Conservation (phyloP, 1,140 invertebrate genomes). For the Orius laevigatus region DNA sequence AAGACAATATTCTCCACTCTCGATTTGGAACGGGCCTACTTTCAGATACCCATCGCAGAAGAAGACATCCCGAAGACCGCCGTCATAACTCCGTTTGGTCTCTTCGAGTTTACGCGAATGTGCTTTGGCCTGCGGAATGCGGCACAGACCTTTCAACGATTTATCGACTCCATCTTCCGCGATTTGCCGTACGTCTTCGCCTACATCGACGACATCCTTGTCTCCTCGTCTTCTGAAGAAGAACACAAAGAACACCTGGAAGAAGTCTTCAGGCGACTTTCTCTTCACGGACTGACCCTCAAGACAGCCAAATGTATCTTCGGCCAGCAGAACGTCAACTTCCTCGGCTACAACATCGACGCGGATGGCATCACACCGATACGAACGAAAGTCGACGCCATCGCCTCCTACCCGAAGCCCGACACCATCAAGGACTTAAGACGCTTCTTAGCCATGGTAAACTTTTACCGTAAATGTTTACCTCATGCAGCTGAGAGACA, state of each 20-base stretch:
- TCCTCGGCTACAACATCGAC: conserved; percentile 23
- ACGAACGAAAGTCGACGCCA: conserved; percentile 3
- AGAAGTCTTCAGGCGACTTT: conserved; percentile 17
- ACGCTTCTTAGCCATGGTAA: conserved; percentile 28
- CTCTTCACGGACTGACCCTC: conserved; percentile 11
- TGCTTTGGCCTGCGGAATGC: conserved; percentile 31
- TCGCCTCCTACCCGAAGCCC: conserved; percentile 7
- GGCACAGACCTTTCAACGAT: conserved; percentile 28
- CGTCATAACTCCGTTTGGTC: conserved; percentile 23
- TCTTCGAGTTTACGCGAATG: conserved; percentile 26
- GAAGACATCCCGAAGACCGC: conserved; percentile 24
- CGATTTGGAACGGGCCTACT: conserved; percentile 21
- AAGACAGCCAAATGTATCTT: conserved; percentile 18
- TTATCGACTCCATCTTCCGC: conserved; percentile 26
- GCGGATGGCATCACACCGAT: conserved; percentile 4
- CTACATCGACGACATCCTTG: conserved; percentile 23
- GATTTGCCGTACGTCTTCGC: conserved; percentile 16
- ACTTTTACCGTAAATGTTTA: conserved; percentile 26
- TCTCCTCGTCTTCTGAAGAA: conserved; percentile 14
- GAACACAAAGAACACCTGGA: conserved; percentile 18
- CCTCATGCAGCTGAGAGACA: conserved; percentile 21
- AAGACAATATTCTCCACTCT: conserved; percentile 23
- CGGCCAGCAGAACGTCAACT: conserved; percentile 9
- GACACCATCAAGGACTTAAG: conserved; percentile 14
- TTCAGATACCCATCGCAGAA: conserved; percentile 10